Base-by-base conservation (phyloP, 2,888 invertebrate genomes). In the Tinea semifulvella region DNA sequence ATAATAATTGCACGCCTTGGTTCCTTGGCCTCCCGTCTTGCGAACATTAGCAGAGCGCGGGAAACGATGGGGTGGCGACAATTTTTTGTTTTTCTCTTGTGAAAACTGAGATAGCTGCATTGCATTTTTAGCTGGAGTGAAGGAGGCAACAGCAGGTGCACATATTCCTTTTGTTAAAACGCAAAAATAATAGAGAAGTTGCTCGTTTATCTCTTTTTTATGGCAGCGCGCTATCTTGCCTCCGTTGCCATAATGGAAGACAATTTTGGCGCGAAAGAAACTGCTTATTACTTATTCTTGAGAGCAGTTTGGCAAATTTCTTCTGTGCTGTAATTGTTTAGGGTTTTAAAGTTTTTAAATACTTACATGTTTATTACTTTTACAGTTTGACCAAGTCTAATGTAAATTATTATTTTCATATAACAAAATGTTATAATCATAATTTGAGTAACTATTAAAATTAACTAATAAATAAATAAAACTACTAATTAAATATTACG, bases 121-220 rank as follows among this genome's bases (percentile, higher is more conserved):
- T 40, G 51, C 47, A 49, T 51, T 42, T 48, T 49, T 56, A 43
- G 69, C 25, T 20, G 17, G 47, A 47, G 50, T 58, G 69, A 79
- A 56, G 61, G 73, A 68, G 79, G 75, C 72, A 63, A 75, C 66
- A 62, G 63, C 68, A 70, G 68, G 68, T 74, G 73, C 75, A 76
- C 76, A 73, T 75, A 73, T 74, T 74, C 68, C 77, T 61, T 70
- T 80, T 80, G 77, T 80, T 74, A 72, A 74, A 73, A 73, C 70
- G 70, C 73, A 79, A 79, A 80, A 80, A 80, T 80, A 79, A 80
- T 81, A 80, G 81, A 81, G 76, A 73, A 68, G 69, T 64, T 63
- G 76, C 76, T 79, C 79, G 80, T 81, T 80, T 79, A 81, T 80
- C 75, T 79, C 79, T 76, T 75, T 80, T 81, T 81, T 80, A 75